These are phyloP conservation scores for Anoplopoma fimbria DNA, from an alignment of 2,113 vertebrate genomes.

Conservation along the genomic window DNA sequence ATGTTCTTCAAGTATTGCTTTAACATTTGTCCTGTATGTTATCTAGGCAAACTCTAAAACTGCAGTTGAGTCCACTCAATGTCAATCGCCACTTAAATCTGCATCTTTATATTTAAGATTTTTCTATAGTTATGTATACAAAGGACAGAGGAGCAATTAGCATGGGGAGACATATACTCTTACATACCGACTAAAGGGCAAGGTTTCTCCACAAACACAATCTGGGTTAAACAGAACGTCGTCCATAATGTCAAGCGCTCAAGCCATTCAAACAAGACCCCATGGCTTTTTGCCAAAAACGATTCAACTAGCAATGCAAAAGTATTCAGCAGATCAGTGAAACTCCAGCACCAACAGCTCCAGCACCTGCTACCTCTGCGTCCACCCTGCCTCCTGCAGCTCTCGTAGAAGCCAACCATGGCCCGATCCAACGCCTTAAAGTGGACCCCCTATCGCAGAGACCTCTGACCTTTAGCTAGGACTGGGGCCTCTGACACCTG, in stretches of 20 bases:
- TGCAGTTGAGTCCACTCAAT: constrained; percentile 9
- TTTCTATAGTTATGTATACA: constrained; percentile 5
- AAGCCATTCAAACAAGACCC: constrained; percentile 11
- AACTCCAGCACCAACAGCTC: constrained; percentile 25
- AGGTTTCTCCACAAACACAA: constrained; percentile 21
- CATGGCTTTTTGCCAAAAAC: neutral
- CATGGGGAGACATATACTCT: neutral
- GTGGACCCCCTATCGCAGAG: constrained; percentile 23
- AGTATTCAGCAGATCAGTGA: constrained; percentile 17
- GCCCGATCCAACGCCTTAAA: constrained; percentile 44
- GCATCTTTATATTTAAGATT: neutral
- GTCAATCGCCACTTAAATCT: constrained; percentile 18
- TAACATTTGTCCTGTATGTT: neutral
- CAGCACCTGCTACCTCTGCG: constrained; percentile 43
- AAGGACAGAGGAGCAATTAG: constrained; percentile 10
- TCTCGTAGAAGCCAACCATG: constrained; percentile 36
- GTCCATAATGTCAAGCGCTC: constrained; percentile 19
- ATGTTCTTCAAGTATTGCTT: constrained; percentile 35
- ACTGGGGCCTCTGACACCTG: constrained; percentile 77
- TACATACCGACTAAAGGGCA: constrained; percentile 30
- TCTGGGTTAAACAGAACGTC: constrained; percentile 38
- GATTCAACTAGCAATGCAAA: constrained; percentile 8
- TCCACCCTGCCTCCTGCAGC: constrained; percentile 23
- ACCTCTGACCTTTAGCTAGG: constrained; percentile 68
- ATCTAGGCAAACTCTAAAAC: constrained; percentile 10